Percentiles rank a stretch among this genome's conserved stretches.
Evolutionary conservation across 2,797 vertebrate genomes (phyloP).

Genomic region (Spheniscus humboldti): DNA sequence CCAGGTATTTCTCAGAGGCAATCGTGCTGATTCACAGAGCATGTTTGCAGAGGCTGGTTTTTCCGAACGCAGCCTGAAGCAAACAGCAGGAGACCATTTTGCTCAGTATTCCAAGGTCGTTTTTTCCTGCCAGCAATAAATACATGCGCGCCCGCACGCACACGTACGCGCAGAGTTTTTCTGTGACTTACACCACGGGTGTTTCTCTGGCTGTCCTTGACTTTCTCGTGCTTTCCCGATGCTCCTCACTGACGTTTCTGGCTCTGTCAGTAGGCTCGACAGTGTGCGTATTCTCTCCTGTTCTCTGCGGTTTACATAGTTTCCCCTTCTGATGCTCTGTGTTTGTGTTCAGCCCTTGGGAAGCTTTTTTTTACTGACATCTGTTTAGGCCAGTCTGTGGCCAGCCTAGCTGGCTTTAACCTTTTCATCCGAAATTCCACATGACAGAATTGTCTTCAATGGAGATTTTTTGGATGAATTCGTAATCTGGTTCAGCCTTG

Average conservation of each 20-base stretch:
- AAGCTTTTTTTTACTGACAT: not conserved
- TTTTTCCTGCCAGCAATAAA: not conserved
- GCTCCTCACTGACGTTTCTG: not conserved
- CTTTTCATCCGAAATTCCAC: not conserved
- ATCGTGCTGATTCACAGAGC: not conserved
- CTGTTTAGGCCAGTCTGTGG: not conserved
- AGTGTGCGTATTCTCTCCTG: not conserved
- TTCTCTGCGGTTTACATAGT: not conserved
- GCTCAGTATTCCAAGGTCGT: not conserved
- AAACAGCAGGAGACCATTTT: not conserved
- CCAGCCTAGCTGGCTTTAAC: not conserved
- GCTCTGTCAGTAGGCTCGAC: not conserved
- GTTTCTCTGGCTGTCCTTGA: not conserved
- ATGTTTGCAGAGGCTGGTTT: not conserved
- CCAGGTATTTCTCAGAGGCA: not conserved
- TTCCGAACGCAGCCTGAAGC: not conserved
- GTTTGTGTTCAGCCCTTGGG: not conserved
- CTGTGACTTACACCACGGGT: not conserved
- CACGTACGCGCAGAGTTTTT: not conserved
- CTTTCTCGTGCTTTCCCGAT: not conserved
- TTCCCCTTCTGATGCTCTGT: not conserved
- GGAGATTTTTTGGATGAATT: not conserved
- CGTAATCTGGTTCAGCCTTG: not conserved
- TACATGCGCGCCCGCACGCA: fast-evolving
- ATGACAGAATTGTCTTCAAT: fast-evolving